Evolutionary conservation across 2,888 invertebrate species (phyloP).

Genomic region (Philhelius pedissequus): DNA sequence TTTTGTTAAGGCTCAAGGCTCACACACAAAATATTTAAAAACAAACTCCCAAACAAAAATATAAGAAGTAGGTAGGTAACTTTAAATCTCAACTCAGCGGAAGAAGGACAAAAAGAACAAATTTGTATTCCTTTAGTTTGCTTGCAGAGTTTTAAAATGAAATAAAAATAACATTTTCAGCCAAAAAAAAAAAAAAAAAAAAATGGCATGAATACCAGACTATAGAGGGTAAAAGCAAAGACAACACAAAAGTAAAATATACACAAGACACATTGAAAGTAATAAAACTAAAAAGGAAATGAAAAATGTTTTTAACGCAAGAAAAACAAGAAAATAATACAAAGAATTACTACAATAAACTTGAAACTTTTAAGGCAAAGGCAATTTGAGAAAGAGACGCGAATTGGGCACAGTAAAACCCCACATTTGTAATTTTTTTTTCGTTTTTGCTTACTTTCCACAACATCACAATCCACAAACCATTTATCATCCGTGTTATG

Average conservation of each 20-base stretch:
- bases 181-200: constrained; percentile 23
- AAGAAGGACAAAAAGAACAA: constrained; percentile 8
- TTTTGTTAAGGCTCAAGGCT: not conserved
- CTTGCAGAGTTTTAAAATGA: constrained; percentile 28
- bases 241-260: not conserved
- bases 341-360: constrained; percentile 57
- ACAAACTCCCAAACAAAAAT: constrained; percentile 14
- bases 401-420: constrained; percentile 5
- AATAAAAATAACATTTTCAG: constrained; percentile 48
- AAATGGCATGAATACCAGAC: constrained; percentile 16
- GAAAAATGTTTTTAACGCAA: constrained; percentile 39
- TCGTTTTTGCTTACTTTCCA: not conserved
- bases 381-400: constrained; percentile 36
- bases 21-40: not conserved
- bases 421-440: not conserved
- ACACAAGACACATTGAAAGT: not conserved
- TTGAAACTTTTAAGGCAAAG: constrained; percentile 59
- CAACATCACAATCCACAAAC: not conserved
- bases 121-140: constrained; percentile 14
- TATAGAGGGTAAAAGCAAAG: constrained; percentile 31
- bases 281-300: constrained; percentile 29
- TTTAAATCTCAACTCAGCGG: constrained; percentile 6
- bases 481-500: constrained; percentile 1
- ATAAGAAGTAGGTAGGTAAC: not conserved
- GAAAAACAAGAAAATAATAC: constrained; percentile 12